Evolutionary conservation across 2,888 invertebrate genomes (phyloP), one percentile per base, ranked within the genome.

Genomic region (Drosophila yooni): DNA sequence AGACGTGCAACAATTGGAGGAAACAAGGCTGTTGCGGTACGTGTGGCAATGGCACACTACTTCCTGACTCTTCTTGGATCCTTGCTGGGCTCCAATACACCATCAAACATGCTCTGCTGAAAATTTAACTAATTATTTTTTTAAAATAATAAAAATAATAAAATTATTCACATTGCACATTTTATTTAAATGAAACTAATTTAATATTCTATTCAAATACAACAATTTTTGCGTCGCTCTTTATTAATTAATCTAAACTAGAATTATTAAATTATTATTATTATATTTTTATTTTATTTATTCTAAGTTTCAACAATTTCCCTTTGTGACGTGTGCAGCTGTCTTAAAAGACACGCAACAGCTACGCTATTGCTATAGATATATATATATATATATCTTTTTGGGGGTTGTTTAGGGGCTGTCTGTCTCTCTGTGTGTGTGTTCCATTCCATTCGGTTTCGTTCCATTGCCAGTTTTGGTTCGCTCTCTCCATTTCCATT

Each of bases 61-160:
- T 89, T 89, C 87, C 88, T 91, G 87, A 86, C 82, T 88, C 25
- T 83, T 88, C 82, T 85, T 84, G 85, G 73, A 76, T 79, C 56
- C 59, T 67, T 57, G 70, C 71, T 25, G 66, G 72, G 66, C 71
- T 27, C 31, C 21, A 10, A 10, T 18, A 75, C 61, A 82, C 88
- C 8, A 36, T 52, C 63, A 58, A 27, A 79, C 53, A 31, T 40
- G 33, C 0, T 1, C 15, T 15, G 34, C n/a, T 25, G 1, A 15
- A 27, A 27, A 40, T 11, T 8, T 21, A 11, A 27, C 6, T 8
- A 48, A 53, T 48, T 40, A 33, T 13, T 6, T 21, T 11, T 10
- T 36, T 3, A 1, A 51, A 15, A 58, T 27, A 18, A 13, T 15
- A 7, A 15, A 8, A 18, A 3, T 7, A 38, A 40, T 15, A 33